Base-by-base conservation (phyloP, 2,888 invertebrate genomes). In the Asteroscopus sphinx region DNA sequence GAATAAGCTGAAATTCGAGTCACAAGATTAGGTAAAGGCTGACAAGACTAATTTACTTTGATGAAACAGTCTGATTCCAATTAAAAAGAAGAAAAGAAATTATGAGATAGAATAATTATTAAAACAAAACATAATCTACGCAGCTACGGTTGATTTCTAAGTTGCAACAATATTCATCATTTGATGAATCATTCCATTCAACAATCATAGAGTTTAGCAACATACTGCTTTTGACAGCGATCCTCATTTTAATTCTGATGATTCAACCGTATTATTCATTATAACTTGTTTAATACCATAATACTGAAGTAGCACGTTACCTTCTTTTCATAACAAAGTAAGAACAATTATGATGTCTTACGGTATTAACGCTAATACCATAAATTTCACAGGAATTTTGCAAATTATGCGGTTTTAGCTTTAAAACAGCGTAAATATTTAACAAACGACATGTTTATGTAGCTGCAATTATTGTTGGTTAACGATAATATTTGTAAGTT, bases 231-330 rank as follows among this genome's bases (percentile, higher is more conserved):
- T 6, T 21, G 35, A 8, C 0, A 52, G 15, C 9, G 16, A 7
- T 11, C 30, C 3, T 21, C 15, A 16, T 9, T 36, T 44, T 36
- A 53, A 49, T 41, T 45, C 13, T 9, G 28, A 41, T 65, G 64
- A 66, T 48, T 66, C 44, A 65, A 53, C 28, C 15, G 39, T 40
- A 28, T 59, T 66, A 48, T 37, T 65, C 53, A 53, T 45, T 44
- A 44, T 49, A 7, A 32, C 35, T 37, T 28, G 41, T 59, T 35
- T 41, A 39, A 44, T 44, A 30, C 36, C 42, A 33, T 13, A 30
- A 9, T 33, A 9, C 13, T 51, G n/a, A 12, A n/a, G 54, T 60
- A n/a, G 55, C 35, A 15, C 51, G 30, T 7, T 46, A 17, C 32
- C 13, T 35, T 39, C 9, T 35, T 58, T 51, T 17, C 42, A 39